phyloP scores from a whole-genome alignment of 2,797 vertebrate species.

The Etheostoma nigrum region DNA sequence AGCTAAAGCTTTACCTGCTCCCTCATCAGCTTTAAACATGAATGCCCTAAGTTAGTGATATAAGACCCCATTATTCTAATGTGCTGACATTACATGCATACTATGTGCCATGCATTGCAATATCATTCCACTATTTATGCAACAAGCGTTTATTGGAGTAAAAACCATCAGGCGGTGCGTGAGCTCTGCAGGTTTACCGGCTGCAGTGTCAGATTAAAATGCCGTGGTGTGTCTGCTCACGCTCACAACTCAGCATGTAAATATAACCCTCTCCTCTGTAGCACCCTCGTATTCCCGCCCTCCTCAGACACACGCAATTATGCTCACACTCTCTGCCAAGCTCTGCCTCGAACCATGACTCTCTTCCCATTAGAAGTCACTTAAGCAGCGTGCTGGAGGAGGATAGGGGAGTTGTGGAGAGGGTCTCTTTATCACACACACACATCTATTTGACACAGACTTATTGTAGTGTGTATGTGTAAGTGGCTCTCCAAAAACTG shows the following conservation, averaged over 20 bases:
- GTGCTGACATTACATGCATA: neutral
- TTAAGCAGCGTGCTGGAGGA: slow-evolving; percentile 65
- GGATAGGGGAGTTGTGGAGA: slow-evolving; percentile 50
- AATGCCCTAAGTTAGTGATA: neutral
- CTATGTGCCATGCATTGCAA: neutral
- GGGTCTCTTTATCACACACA: slow-evolving; percentile 41
- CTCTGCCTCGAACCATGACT: slow-evolving; percentile 65
- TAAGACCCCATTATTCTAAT: neutral
- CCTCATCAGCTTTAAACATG: neutral
- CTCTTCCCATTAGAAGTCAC: slow-evolving; percentile 75
- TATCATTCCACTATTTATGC: slow-evolving; percentile 36
- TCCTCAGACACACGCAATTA: slow-evolving; percentile 73
- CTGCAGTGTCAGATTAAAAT: slow-evolving; percentile 64
- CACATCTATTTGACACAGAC: slow-evolving; percentile 1
- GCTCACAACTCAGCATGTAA: slow-evolving; percentile 68
- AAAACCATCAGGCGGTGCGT: slow-evolving; percentile 47
- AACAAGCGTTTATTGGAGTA: slow-evolving; percentile 38
- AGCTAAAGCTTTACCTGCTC: neutral
- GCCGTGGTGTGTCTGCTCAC: slow-evolving; percentile 52
- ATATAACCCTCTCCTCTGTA: slow-evolving; percentile 75
- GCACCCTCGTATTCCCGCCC: slow-evolving; percentile 67
- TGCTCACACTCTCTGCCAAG: slow-evolving; percentile 66
- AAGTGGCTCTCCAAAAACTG: slow-evolving; percentile 44
- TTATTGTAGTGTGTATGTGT: slow-evolving; percentile 3
- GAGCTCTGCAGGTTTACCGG: slow-evolving; percentile 35